Evolutionary conservation across 2,797 vertebrate genomes (phyloP).

Genomic region (Acanthurus leucopareius): DNA sequence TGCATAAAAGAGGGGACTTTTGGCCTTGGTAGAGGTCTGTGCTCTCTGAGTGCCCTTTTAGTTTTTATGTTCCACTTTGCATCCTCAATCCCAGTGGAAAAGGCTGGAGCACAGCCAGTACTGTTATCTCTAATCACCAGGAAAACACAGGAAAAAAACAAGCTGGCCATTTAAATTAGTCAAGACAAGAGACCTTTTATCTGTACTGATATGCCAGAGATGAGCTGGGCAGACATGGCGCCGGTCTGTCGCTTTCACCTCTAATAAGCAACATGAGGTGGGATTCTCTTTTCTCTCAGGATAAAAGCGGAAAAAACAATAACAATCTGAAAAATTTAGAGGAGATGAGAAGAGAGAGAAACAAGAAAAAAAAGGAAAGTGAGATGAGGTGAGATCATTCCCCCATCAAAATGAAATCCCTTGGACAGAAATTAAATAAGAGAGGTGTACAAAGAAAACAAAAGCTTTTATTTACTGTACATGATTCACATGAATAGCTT

Average conservation of each 20-base stretch:
- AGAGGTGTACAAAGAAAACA: slow-evolving; percentile 15
- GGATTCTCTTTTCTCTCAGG: slow-evolving; percentile 25
- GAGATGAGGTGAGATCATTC: slow-evolving; percentile 15
- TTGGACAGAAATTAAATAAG: slow-evolving; percentile 11
- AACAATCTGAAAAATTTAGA: neutral
- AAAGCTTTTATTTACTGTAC: slow-evolving; percentile 34
- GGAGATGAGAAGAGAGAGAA: slow-evolving; percentile 12
- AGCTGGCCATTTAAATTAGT: slow-evolving; percentile 46
- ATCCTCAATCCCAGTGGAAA: neutral
- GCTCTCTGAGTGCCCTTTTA: too few relatives aligned
- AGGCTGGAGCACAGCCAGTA: neutral
- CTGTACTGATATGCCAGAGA: slow-evolving; percentile 35
- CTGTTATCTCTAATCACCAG: slow-evolving; percentile 57
- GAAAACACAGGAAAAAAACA: slow-evolving; percentile 27
- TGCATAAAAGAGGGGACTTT: too few relatives aligned
- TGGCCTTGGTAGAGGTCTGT: too few relatives aligned
- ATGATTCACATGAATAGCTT: neutral
- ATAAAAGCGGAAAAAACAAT: slow-evolving; percentile 22
- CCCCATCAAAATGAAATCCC: slow-evolving; percentile 24
- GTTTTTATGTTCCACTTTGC: slow-evolving; percentile 12
- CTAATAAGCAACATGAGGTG: slow-evolving; percentile 38
- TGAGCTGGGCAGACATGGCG: slow-evolving; percentile 21
- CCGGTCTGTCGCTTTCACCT: slow-evolving; percentile 32
- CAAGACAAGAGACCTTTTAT: slow-evolving; percentile 32
- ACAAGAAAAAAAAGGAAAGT: neutral